Evolutionary conservation across 2,888 invertebrate genomes (phyloP).

Genomic region (Bhutanitis thaidina): DNA sequence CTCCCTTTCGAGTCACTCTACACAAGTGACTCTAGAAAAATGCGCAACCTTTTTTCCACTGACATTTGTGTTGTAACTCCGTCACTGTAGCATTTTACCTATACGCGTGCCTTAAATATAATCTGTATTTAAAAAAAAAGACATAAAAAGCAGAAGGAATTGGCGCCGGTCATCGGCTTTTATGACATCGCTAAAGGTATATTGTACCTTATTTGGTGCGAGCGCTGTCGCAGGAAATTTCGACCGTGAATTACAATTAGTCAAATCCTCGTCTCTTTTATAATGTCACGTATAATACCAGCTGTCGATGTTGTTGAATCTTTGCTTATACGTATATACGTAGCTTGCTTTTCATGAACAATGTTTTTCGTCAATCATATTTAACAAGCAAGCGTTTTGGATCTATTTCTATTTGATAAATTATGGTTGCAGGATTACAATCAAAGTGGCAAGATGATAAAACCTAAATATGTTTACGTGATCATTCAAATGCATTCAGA

Average conservation of each 20-base stretch:
- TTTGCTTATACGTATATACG: too few species aligned
- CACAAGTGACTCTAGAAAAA: too few species aligned
- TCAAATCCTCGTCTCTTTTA: constrained; percentile 22
- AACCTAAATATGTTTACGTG: constrained; percentile 1
- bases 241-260: constrained; percentile 33
- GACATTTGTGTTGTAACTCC: neutral
- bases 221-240: constrained; percentile 27
- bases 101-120: neutral
- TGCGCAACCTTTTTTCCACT: too few species aligned
- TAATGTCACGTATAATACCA: constrained; percentile 9
- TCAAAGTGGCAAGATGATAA: too few species aligned
- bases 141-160: neutral
- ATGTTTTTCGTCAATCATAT: too few species aligned
- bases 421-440: too few species aligned
- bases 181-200: constrained; percentile 3
- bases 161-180: constrained; percentile 12
- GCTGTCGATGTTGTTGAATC: neutral
- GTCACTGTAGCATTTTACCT: neutral
- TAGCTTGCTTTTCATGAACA: neutral
- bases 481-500: constrained; percentile 21
- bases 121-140: neutral
- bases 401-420: too few species aligned
- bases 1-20: too few species aligned
- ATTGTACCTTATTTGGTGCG: constrained; percentile 36
- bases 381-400: too few species aligned